phyloP scores from a whole-genome alignment of 1,140 invertebrate genomes.

The Pseudomyrmex concolor region DNA sequence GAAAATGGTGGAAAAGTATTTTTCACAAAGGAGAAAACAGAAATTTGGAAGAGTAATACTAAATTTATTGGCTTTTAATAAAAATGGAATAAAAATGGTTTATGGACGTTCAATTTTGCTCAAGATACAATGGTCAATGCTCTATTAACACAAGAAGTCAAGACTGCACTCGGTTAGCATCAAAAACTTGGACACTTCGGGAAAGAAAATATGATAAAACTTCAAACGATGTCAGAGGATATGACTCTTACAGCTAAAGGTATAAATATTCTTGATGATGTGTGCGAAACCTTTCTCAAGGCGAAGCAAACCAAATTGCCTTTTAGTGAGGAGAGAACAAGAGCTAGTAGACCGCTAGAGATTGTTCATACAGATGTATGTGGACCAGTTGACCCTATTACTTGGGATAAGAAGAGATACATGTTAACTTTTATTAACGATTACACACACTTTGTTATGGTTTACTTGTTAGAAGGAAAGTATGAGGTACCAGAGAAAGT shows the following conservation, averaged over 20 bases:
- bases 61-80: not conserved
- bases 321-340: not conserved
- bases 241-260: not conserved
- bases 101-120: not conserved
- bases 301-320: not conserved
- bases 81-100: not conserved
- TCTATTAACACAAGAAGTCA: not conserved
- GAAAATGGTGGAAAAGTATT: not conserved
- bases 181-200: not conserved
- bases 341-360: not conserved
- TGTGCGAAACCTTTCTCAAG: not conserved
- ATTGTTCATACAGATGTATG: not conserved
- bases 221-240: not conserved
- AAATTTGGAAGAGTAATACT: not conserved
- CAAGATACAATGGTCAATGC: too few species aligned
- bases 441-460: not conserved
- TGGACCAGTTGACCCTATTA: not conserved
- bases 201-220: not conserved
- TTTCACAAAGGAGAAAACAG: not conserved
- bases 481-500: not conserved
- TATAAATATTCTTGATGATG: not conserved
- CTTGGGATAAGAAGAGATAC: not conserved
- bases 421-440: not conserved
- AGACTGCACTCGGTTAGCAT: not conserved
- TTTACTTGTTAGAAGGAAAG: not conserved